phyloP scores from a whole-genome alignment of 1,140 invertebrate genomes.

The Microvelia longipes region DNA sequence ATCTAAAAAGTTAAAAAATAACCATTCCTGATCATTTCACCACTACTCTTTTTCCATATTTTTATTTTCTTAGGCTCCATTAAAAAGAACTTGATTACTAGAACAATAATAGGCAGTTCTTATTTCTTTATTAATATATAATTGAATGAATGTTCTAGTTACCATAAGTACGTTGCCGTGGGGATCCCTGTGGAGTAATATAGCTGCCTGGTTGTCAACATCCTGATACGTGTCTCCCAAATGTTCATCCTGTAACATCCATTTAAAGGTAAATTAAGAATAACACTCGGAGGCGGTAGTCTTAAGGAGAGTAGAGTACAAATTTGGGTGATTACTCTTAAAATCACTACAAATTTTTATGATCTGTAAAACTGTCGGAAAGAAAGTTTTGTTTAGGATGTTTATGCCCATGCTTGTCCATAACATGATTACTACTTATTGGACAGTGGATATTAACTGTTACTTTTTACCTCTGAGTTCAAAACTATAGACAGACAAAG shows the following conservation, averaged over 20 bases:
- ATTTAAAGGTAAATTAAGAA: not conserved
- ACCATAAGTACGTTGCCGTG: conserved; percentile 69
- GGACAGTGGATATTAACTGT: no score
- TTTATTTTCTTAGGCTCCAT: not conserved
- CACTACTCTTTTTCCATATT: no score
- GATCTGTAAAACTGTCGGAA: not conserved
- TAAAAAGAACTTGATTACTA: not conserved
- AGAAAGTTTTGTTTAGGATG: no score
- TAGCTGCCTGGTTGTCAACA: conserved; percentile 62
- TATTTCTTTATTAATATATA: no score
- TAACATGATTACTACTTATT: no score
- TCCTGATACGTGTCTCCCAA: conserved; percentile 78
- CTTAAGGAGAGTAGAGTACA: not conserved
- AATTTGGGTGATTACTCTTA: not conserved
- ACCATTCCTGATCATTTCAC: no score
- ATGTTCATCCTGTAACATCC: conserved; percentile 20
- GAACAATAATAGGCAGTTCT: no score
- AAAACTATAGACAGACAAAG: no score
- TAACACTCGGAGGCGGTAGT: not conserved
- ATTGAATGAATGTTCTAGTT: no score
- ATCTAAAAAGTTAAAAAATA: no score
- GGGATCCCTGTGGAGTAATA: conserved; percentile 59
- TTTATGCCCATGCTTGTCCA: no score
- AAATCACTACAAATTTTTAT: not conserved
- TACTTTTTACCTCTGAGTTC: no score